Conservation (phyloP, 1,140 invertebrate genomes). For the Globodera ellingtonae region DNA sequence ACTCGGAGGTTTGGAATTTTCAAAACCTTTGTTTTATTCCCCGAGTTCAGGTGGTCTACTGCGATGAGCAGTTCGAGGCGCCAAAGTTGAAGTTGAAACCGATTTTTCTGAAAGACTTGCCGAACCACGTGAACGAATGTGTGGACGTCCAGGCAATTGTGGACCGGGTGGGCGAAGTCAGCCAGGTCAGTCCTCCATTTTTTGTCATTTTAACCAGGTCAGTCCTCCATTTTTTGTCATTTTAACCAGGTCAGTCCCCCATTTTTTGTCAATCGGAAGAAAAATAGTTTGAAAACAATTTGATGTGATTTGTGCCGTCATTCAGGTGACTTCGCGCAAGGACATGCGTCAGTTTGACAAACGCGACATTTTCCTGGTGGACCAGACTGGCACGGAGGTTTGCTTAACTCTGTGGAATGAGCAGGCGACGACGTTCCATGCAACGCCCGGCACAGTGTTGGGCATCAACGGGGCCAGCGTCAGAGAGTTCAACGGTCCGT, state of each 20-base stretch:
- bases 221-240: too few relatives aligned
- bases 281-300: background rate
- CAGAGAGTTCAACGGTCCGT: conserved; percentile 53
- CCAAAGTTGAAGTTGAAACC: conserved; percentile 44
- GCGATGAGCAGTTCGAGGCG: conserved; percentile 34
- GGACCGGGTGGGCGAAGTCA: conserved; percentile 75
- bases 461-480: conserved; percentile 58
- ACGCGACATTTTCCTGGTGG: conserved; percentile 83
- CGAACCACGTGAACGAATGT: conserved; percentile 34
- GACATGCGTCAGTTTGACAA: conserved; percentile 84
- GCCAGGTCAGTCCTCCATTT: conserved; percentile 68
- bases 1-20: conserved; percentile 67
- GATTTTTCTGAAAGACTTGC: conserved; percentile 39
- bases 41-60: conserved; percentile 22
- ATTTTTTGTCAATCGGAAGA: conserved; percentile 43
- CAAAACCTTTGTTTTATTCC: conserved; percentile 10
- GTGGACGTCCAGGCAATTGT: conserved; percentile 86
- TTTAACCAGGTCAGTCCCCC: too few relatives aligned
- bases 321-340: conserved; percentile 69
- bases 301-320: background rate
- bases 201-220: too few relatives aligned
- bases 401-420: conserved; percentile 70
- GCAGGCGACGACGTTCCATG: conserved; percentile 62
- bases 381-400: conserved; percentile 79
- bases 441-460: conserved; percentile 47